A percentile compares a stretch with the other conserved stretches of the same genome.
Evolutionary conservation across 1,140 invertebrate species (phyloP).

Genomic region (Maniola jurtina): DNA sequence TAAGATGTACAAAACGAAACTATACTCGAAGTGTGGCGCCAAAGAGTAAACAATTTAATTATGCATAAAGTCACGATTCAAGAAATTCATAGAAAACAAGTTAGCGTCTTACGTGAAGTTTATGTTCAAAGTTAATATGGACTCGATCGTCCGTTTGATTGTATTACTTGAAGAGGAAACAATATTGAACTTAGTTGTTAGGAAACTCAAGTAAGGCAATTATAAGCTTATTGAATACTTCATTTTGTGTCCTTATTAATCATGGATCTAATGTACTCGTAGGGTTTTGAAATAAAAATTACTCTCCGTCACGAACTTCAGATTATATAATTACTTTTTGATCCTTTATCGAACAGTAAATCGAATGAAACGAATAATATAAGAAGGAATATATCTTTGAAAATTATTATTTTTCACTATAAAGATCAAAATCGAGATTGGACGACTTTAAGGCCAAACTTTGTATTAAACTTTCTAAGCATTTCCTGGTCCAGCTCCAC

Average conservation of each 20-base stretch:
- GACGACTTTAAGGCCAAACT: slow-evolving; percentile 37
- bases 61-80: slow-evolving; percentile 70
- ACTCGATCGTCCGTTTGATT: background rate
- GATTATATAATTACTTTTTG: slow-evolving; percentile 9
- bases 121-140: slow-evolving; percentile 12
- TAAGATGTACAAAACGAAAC: slow-evolving; percentile 60
- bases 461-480: slow-evolving; percentile 65
- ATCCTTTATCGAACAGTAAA: slow-evolving; percentile 13
- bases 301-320: slow-evolving; percentile 33
- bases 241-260: background rate
- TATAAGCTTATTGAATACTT: background rate
- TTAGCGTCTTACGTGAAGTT: slow-evolving; percentile 28
- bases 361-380: background rate
- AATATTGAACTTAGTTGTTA: slow-evolving; percentile 3
- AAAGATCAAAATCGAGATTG: slow-evolving; percentile 33
- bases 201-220: background rate
- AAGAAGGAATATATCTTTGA: slow-evolving; percentile 19
- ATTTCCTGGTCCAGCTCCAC: slow-evolving; percentile 62
- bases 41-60: slow-evolving; percentile 68
- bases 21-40: slow-evolving; percentile 65
- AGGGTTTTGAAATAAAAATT: slow-evolving; percentile 13
- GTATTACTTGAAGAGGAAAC: slow-evolving; percentile 5
- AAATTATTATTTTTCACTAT: slow-evolving; percentile 33
- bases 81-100: slow-evolving; percentile 47
- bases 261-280: background rate